Evolutionary conservation across 1,140 invertebrate species (phyloP), one percentile per base, ranked within the genome.

Genomic region (Ylistrum balloti): DNA sequence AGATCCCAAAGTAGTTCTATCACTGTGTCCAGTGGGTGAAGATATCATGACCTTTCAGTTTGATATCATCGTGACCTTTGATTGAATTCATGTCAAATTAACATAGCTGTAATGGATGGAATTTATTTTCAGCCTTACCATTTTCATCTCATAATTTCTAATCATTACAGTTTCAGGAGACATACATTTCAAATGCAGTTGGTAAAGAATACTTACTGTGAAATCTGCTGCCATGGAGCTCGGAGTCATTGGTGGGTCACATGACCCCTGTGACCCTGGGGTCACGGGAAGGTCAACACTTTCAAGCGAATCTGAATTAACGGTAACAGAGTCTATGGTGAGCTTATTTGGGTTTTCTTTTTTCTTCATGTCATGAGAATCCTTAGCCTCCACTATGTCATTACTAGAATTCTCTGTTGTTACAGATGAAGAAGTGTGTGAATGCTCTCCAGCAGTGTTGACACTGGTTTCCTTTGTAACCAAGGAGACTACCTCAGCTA

Each of bases 151-250:
- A n/a, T n/a, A n/a, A n/a, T n/a, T n/a, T n/a, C n/a, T n/a, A n/a
- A n/a, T n/a, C n/a, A n/a, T n/a, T n/a, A n/a, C n/a, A n/a, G n/a
- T n/a, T n/a, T n/a, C n/a, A n/a, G 35, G 13, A 38, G 5, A 38
- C 35, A 38, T 38, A 38, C 13, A 38, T 38, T 38, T 38, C 20
- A 17, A 45, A 9, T 45, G 41, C 5, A 38, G 41, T 9, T 45
- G 17, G 9, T 0, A 74, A 74, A 28, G 28, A n/a, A n/a, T 28
- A 74, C 56, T 74, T 74, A 74, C 56, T 28, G 7, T 74, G n/a
- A 74, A 74, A 74, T 74, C 56, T 74, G 56, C 28, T 74, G 56
- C 17, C 22, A 74, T 74, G 56, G 56, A 74, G 56, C 22, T 74
- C 7, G 56, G 56, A 28, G 56, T 74, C 56, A 74, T 22, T 3